Evolutionary conservation across 2,888 invertebrate genomes (phyloP), one percentile per base, ranked within the genome.

Genomic region (Epistrophe grossulariae): DNA sequence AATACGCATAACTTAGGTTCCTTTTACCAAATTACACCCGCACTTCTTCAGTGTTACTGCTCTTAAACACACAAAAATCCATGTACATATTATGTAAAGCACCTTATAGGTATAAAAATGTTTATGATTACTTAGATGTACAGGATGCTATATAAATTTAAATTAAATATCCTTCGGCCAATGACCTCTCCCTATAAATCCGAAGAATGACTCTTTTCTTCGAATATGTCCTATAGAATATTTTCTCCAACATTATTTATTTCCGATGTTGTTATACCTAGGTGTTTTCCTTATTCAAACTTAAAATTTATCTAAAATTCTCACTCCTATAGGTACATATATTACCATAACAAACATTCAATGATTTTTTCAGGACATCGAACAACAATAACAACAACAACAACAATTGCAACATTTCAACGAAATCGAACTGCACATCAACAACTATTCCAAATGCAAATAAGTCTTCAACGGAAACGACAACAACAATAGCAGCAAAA

Each of bases 381-480:
- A 84, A 62, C 84, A 88, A 79, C 88, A 88, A 45, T 82, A 79
- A 11, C 19, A 83, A 57, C 81, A 88, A 60, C 83, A 88, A 31
- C 66, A 81, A 64, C 77, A n/a, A n/a, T n/a, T 88, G 79, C 88
- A 88, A 52, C 87, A 81, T 57, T 57, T 79, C 48, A 70, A 71
- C 79, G 76, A 83, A 84, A 57, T 71, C 66, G 19, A 88, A 77
- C 59, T 62, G 55, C 60, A 77, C 72, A 76, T 80, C 84, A 84
- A 73, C 84, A 55, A 71, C 77, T 70, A 77, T 80, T 79, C 28
- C 79, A 72, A 72, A 83, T 77, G 74, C 72, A 83, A 87, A 83
- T 70, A 76, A 82, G 35, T 79, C 59, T 48, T 19, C 55, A 52
- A 45, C 72, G 57, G 73, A 70, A 78, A 50, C 68, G 24, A 72